Base-by-base conservation (phyloP, 2,888 invertebrate genomes). In the Xanthia icteritia region DNA sequence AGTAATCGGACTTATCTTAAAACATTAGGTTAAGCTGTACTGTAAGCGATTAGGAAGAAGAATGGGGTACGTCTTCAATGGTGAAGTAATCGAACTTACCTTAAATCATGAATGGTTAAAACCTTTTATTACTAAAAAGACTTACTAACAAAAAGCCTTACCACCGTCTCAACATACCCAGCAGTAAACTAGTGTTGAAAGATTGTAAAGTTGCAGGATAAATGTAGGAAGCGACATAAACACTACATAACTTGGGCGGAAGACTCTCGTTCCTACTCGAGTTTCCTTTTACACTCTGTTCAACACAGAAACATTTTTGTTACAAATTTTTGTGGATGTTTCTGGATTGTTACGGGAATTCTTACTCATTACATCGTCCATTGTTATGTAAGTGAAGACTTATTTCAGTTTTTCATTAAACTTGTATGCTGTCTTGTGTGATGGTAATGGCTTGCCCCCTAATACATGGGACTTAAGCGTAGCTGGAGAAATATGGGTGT, bases 181-280 rank as follows among this genome's bases (percentile, higher is more conserved):
- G 64, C 48, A 78, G 70, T 74, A 64, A 74, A 74, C 83, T 68
- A 64, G 65, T 48, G 39, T 74, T 76, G 68, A 73, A 83, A 83
- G 69, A 83, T 83, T 83, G 73, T 83, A 76, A 79, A 79, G 48
- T 83, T 79, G 58, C 69, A 61, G 67, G 84, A 83, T 83, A 80
- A 76, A 83, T 83, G 80, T 80, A 73, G 80, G 64, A 73, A 80
- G 76, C 60, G 84, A 76, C 76, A 68, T 83, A 76, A 83, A 76
- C 80, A 83, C 80, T 80, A 83, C 76, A 83, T 83, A 73, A 83
- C 84, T 71, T 64, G 76, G 56, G 64, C 64, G 83, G 80, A 79
- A 83, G 83, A 76, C 70, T 76, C 73, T 79, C 80, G 80, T 71
- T 76, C 56, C 80, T 83, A 60, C 84, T 83, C 84, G 64, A 83